phyloP scores from a whole-genome alignment of 2,888 invertebrate species.

The Sialis fuliginosa region DNA sequence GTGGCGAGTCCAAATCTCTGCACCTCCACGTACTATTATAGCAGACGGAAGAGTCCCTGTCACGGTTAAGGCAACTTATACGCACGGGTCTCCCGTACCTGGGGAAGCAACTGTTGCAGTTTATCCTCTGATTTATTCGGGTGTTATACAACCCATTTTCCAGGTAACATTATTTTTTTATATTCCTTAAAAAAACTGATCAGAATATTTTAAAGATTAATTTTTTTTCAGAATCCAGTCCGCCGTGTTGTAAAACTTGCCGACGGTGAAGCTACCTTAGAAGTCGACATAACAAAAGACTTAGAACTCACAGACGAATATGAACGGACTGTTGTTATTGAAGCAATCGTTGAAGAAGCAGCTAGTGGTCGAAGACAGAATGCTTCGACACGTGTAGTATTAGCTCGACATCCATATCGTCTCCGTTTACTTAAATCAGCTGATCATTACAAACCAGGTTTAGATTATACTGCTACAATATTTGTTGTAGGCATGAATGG shows the following conservation, averaged over 20 bases:
- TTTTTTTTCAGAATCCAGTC: constrained; percentile 27
- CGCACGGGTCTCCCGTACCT: constrained; percentile 70
- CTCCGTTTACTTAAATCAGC: constrained; percentile 64
- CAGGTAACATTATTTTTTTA: constrained; percentile 20
- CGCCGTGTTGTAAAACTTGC: constrained; percentile 31
- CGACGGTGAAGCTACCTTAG: constrained; percentile 41
- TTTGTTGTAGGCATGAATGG: constrained; percentile 55
- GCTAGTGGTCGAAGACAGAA: constrained; percentile 74
- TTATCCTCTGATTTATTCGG: constrained; percentile 66
- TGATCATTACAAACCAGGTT: constrained; percentile 74
- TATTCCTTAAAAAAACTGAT: not conserved
- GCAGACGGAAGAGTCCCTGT: constrained; percentile 61
- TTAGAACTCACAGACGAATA: constrained; percentile 63
- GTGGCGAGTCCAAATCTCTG: constrained; percentile 72
- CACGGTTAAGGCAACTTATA: constrained; percentile 53
- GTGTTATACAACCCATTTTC: constrained; percentile 61
- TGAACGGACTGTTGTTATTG: constrained; percentile 63
- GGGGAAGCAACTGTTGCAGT: constrained; percentile 74
- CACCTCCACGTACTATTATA: constrained; percentile 67
- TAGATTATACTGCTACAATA: constrained; percentile 47
- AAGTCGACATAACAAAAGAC: constrained; percentile 59
- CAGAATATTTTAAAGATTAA: not conserved
- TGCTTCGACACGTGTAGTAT: constrained; percentile 47
- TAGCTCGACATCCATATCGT: constrained; percentile 62
- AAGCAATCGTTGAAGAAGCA: constrained; percentile 80